Conservation (phyloP, 1,140 invertebrate species). For the Drosophila tropicalis region DNA sequence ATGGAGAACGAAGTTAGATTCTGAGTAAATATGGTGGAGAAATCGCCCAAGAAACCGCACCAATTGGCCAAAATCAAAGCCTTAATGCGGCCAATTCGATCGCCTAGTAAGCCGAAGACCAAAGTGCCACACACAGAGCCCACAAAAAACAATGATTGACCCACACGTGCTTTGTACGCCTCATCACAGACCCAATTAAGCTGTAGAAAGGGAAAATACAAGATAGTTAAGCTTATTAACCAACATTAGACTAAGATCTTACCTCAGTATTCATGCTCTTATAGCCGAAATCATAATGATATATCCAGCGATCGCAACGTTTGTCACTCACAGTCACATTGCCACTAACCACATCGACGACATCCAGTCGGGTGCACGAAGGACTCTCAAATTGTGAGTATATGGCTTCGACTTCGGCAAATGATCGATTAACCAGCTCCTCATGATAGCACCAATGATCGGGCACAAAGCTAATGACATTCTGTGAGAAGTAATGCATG, state of each 20-base stretch:
- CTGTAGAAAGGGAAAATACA: constrained; percentile 58
- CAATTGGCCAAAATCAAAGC: constrained; percentile 84
- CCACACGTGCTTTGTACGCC: constrained; percentile 84
- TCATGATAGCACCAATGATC: constrained; percentile 82
- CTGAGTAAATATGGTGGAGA: constrained; percentile 84
- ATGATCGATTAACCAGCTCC: constrained; percentile 63
- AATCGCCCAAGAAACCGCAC: constrained; percentile 84
- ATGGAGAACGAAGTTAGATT: constrained; percentile 83
- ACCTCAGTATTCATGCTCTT: constrained; percentile 85
- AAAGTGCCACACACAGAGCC: constrained; percentile 85
- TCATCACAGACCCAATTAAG: constrained; percentile 86
- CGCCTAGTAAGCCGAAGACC: constrained; percentile 85
- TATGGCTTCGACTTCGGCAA: constrained; percentile 50
- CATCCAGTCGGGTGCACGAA: constrained; percentile 59
- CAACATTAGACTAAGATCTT: neutral
- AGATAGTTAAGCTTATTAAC: neutral
- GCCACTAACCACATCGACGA: constrained; percentile 27
- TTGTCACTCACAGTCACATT: constrained; percentile 53
- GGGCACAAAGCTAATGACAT: constrained; percentile 84
- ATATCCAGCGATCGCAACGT: constrained; percentile 83
- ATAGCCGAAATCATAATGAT: constrained; percentile 83
- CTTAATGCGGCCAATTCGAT: constrained; percentile 85
- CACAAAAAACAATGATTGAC: constrained; percentile 86
- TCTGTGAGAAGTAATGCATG: constrained; percentile 85
- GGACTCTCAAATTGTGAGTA: constrained; percentile 55